Conservation (phyloP, 2,888 invertebrate species). For the Scaptomyza parva region DNA sequence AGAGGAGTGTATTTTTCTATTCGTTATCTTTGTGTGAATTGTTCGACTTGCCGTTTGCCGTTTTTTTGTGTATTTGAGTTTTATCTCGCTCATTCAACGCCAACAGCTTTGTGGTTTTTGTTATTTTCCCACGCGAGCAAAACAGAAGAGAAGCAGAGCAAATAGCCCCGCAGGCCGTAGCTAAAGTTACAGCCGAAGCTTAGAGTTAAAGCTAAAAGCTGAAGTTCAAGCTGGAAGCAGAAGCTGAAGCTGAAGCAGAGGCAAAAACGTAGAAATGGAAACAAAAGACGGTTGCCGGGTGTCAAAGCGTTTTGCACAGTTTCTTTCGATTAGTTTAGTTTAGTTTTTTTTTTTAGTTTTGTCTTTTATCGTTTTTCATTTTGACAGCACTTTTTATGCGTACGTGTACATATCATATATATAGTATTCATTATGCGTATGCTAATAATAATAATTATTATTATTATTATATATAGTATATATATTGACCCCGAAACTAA, state of each 20-base stretch:
- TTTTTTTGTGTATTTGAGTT: constrained; percentile 2
- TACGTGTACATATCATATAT: constrained; percentile 6
- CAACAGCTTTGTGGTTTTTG: constrained; percentile 50
- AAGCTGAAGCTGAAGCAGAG: not conserved
- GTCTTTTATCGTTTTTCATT: constrained; percentile 44
- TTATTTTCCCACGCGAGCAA: constrained; percentile 55
- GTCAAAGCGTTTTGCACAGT: constrained; percentile 48
- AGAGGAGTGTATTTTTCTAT: constrained; percentile 15
- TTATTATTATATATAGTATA: not conserved
- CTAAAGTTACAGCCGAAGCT: not conserved
- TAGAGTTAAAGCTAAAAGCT: too few relatives aligned
- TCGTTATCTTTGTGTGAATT: constrained; percentile 12
- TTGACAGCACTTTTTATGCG: constrained; percentile 37
- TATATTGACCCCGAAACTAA: constrained; percentile 27
- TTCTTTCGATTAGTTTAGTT: constrained; percentile 10
- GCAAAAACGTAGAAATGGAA: constrained; percentile 14
- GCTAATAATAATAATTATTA: too few relatives aligned
- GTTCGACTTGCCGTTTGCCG: too few relatives aligned
- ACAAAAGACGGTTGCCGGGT: constrained; percentile 47
- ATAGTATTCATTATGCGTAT: not conserved
- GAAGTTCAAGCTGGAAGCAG: not conserved
- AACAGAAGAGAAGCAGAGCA: constrained; percentile 24
- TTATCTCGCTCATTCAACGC: constrained; percentile 52
- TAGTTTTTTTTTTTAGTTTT: not conserved
- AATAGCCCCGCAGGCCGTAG: constrained; percentile 1